Percentiles rank a stretch among this genome's conserved stretches.
phyloP scores from a whole-genome alignment of 2,113 vertebrate genomes.

The Cyrtonyx montezumae region DNA sequence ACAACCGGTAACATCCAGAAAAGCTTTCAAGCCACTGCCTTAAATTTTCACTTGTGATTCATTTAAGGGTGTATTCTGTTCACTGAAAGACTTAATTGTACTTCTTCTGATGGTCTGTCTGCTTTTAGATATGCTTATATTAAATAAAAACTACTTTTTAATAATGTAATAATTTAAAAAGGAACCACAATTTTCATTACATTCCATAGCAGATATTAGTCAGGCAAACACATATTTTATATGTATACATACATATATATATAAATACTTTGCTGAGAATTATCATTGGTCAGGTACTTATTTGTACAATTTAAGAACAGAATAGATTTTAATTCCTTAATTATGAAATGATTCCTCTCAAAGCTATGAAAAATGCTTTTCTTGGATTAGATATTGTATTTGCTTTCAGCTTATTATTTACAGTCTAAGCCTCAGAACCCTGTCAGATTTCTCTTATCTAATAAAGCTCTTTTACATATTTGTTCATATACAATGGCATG shows the following conservation, averaged over 20 bases:
- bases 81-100: neutral
- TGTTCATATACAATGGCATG: conserved; percentile 34
- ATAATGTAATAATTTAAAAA: neutral
- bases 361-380: conserved; percentile 42
- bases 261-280: conserved; percentile 24
- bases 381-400: conserved; percentile 66
- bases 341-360: conserved; percentile 59
- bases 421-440: conserved; percentile 34
- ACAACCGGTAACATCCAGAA: neutral
- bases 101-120: neutral
- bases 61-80: neutral
- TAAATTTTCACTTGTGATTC: neutral
- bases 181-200: neutral
- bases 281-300: conserved; percentile 11
- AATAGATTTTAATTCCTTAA: conserved; percentile 43
- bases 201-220: neutral
- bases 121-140: neutral
- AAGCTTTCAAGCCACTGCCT: neutral
- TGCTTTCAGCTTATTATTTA: conserved; percentile 57
- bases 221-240: neutral
- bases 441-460: conserved; percentile 37
- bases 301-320: conserved; percentile 53
- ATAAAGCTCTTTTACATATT: conserved; percentile 33
- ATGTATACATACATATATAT: no score
- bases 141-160: neutral